phyloP scores from a whole-genome alignment of 1,140 invertebrate species.

The Phymorhynchus buccinoides region DNA sequence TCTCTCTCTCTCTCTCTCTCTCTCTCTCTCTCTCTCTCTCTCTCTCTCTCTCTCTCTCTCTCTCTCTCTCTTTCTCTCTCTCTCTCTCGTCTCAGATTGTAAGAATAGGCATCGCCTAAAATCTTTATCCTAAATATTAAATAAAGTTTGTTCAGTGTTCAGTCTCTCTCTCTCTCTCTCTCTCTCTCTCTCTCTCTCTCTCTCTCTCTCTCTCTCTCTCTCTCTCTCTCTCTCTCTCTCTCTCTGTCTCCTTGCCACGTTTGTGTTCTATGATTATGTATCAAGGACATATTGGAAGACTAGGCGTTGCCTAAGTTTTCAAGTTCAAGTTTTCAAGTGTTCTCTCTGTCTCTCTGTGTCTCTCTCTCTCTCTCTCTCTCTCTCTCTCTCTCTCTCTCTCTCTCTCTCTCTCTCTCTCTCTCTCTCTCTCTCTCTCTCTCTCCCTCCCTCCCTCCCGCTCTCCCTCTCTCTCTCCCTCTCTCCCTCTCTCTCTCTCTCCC shows the following conservation, averaged over 20 bases:
- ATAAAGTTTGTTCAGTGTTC: no score
- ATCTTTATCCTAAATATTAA: no score
- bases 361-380: not conserved
- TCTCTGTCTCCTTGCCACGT: not conserved
- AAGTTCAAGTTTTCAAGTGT: no score
- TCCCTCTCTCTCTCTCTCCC: not conserved
- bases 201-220: not conserved
- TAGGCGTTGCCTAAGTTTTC: no score
- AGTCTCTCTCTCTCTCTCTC: no score
- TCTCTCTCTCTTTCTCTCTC: constrained; percentile 21
- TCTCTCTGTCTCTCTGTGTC: not conserved
- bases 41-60: not conserved
- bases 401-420: constrained; percentile 24
- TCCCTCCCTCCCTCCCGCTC: no score
- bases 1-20: not conserved
- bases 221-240: not conserved
- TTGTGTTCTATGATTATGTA: no score
- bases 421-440: not conserved
- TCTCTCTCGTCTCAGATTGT: no score
- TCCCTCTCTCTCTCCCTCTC: not conserved
- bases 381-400: not conserved
- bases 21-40: not conserved
- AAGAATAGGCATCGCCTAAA: no score
- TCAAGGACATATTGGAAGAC: no score
- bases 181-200: not conserved